Conservation (phyloP, 2,113 vertebrate species). For the Empidonax alnorum region DNA sequence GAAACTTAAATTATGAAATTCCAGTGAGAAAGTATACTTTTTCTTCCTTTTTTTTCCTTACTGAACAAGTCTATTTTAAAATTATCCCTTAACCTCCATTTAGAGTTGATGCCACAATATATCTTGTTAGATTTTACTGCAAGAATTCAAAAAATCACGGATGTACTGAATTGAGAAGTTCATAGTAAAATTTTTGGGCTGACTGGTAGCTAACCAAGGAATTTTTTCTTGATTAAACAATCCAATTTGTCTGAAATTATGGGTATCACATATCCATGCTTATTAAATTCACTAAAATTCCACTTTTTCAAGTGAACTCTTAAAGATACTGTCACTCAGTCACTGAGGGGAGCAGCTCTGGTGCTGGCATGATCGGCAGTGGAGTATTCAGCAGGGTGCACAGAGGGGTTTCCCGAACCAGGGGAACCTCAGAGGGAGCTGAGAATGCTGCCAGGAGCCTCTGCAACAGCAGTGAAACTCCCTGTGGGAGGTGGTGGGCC, state of each 20-base stretch:
- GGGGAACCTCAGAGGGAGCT: neutral
- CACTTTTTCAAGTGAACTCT: neutral
- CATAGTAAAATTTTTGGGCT: neutral
- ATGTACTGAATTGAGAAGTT: neutral
- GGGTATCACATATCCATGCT: neutral
- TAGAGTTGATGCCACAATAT: neutral
- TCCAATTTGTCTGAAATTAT: neutral
- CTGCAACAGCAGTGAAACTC: neutral
- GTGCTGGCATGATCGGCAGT: fast-evolving
- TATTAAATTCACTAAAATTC: neutral
- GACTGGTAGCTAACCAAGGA: neutral
- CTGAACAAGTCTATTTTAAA: neutral
- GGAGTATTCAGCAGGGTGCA: neutral
- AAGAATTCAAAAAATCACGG: neutral
- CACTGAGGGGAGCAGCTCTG: fast-evolving
- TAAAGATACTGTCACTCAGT: neutral
- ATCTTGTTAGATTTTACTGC: neutral
- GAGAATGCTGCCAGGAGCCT: neutral
- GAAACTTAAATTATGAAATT: neutral
- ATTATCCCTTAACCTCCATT: neutral
- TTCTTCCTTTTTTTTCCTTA: neutral
- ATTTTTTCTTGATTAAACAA: neutral
- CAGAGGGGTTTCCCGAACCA: fast-evolving
- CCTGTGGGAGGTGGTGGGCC: neutral
- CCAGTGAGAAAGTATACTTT: neutral